Base-by-base conservation (phyloP, 2,888 invertebrate genomes). In the Ypsolopha scabrella region DNA sequence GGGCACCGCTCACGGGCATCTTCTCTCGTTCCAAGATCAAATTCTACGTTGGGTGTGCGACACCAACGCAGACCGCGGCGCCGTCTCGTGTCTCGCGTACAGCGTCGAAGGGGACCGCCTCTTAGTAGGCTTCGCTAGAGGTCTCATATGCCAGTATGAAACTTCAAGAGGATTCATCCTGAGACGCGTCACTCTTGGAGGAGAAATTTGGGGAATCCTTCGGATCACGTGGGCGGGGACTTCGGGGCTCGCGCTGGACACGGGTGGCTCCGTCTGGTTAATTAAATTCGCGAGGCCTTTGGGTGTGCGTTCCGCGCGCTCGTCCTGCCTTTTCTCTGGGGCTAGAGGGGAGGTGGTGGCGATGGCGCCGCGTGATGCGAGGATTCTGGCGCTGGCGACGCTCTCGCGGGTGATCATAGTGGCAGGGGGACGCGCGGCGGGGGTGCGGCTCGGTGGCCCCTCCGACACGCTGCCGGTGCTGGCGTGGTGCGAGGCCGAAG, bases 251-350 rank as follows among this genome's bases (percentile, higher is more conserved):
- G 80, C 80, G 0, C 93, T 96, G 14, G 98, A 99, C 68, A 95
- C 94, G 47, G 96, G 97, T 2, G 99, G 99, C 0, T 98, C 97
- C 1, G 98, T 99, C 1, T 99, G 97, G 90, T 93, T 97, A 58
- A 85, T 98, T 39, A 94, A 92, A 63, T 97, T 98, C 68, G 95
- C 94, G 43, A 88, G 97, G 53, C 91, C 94, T 9, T 88, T 98
- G 60, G 97, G 97, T 10, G 93, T 96, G 39, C 88, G 97, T 44
- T 93, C 94, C 0, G 95, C 95, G 72, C 93, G 95, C 55, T 94
- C 96, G 0, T 93, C 95, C 51, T 98, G 99, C 72, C 86, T 99
- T 11, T 99, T 99, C 78, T 98, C 98, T 38, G 99, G 99, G 37
- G 97, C 97, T 51, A 91, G 97, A 52, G 99, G 99, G 0, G 99